These are phyloP conservation scores for Sebastiscus albofasciatus DNA, from an alignment of 2,797 vertebrate genomes.

Conservation along the genomic window DNA sequence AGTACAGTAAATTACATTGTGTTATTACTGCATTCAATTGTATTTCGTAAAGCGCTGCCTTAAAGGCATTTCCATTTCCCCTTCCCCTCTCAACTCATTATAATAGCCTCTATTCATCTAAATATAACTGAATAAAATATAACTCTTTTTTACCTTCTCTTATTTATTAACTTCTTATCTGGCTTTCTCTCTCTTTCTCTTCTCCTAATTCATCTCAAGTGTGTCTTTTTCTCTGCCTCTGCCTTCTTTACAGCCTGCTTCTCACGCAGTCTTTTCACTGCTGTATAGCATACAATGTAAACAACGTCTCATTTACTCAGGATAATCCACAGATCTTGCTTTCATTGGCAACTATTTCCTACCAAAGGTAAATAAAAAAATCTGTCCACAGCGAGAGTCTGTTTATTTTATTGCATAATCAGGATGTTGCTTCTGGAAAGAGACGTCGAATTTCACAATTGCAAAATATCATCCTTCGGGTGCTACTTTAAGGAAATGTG, in stretches of 20 bases:
- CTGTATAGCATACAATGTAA: not conserved
- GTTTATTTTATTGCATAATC: not conserved
- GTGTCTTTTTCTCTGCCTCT: not conserved
- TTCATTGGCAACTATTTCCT: not conserved
- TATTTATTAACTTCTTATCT: not conserved
- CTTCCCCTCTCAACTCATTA: not conserved
- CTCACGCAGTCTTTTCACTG: not conserved
- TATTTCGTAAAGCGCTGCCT: slow-evolving; percentile 1
- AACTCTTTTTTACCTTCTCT: not conserved
- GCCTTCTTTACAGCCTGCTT: not conserved
- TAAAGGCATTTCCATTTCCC: slow-evolving; percentile 1
- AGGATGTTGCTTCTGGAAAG: not conserved
- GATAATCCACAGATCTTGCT: not conserved
- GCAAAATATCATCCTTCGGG: not conserved
- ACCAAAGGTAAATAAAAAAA: not conserved
- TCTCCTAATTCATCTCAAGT: not conserved
- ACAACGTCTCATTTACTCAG: not conserved
- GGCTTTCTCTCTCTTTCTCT: fast-evolving
- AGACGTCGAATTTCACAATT: not conserved
- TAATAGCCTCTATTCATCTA: not conserved
- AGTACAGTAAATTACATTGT: not conserved
- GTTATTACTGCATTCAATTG: slow-evolving; percentile 8
- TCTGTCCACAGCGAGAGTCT: not conserved
- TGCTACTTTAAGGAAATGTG: not conserved
- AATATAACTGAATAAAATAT: slow-evolving; percentile 9